A percentile compares a stretch with the other conserved stretches of the same genome.
Conservation (phyloP, 2,888 invertebrate species). For the Caenorhabditis plicata region DNA sequence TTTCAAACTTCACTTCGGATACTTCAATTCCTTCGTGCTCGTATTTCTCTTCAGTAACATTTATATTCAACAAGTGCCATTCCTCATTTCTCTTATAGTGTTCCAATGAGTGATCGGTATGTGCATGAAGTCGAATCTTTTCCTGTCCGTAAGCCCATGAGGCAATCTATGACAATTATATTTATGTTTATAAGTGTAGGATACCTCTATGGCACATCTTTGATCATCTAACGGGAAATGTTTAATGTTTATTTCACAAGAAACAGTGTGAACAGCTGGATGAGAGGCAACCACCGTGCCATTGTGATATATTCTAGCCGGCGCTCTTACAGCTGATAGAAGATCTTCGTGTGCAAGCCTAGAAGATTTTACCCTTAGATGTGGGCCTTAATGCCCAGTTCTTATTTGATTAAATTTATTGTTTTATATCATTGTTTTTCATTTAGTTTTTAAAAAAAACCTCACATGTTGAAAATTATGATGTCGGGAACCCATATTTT, state of each 20-base stretch:
- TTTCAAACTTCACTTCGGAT: constrained; percentile 57
- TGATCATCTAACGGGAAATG: constrained; percentile 55
- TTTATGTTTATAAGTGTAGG: background rate
- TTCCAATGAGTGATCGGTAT: constrained; percentile 52
- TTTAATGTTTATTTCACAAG: constrained; percentile 59
- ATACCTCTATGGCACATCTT: constrained; percentile 56
- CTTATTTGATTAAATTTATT: too few species aligned
- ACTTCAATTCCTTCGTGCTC: constrained; percentile 62
- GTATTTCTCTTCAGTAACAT: constrained; percentile 52
- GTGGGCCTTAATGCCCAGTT: constrained; percentile 20
- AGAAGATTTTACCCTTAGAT: constrained; percentile 47
- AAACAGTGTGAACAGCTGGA: constrained; percentile 62
- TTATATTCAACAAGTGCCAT: constrained; percentile 56
- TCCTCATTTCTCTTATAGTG: constrained; percentile 60
- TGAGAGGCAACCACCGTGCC: constrained; percentile 58
- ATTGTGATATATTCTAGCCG: constrained; percentile 50
- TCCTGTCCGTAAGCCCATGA: constrained; percentile 61
- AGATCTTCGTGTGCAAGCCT: constrained; percentile 62
- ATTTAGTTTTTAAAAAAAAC: constrained; percentile 5
- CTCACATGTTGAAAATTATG: constrained; percentile 86
- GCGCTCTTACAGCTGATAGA: constrained; percentile 53
- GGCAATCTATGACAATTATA: constrained; percentile 46
- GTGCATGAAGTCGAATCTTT: constrained; percentile 57
- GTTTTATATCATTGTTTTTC: too few species aligned
- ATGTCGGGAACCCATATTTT: constrained; percentile 86